phyloP scores from a whole-genome alignment of 2,797 vertebrate species.

The Momotus momota region DNA sequence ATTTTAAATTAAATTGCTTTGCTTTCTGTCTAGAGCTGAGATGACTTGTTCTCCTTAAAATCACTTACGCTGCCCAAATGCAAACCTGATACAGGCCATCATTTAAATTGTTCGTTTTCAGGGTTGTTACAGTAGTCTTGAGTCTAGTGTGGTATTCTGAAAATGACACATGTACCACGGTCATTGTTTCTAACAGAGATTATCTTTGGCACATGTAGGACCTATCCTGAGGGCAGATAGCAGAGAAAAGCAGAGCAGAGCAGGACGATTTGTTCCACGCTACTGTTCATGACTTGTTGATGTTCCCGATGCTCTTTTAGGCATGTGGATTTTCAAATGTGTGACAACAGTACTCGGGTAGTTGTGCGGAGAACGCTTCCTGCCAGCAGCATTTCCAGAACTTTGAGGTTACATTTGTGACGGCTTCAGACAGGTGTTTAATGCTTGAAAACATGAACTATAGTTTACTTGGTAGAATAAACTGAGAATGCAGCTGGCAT shows the following conservation, averaged over 20 bases:
- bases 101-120: background rate
- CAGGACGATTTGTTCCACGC: background rate
- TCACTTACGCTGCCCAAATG: background rate
- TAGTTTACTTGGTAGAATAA: background rate
- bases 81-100: background rate
- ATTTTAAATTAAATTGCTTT: background rate
- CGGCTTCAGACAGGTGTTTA: background rate
- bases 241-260: background rate
- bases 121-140: background rate
- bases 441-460: background rate
- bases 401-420: background rate
- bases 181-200: background rate
- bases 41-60: background rate
- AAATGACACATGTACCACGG: background rate
- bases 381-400: background rate
- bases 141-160: background rate
- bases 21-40: background rate
- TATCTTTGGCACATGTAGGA: background rate
- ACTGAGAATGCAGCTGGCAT: background rate
- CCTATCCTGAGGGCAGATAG: background rate
- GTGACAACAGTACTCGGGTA: background rate
- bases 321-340: background rate
- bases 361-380: background rate
- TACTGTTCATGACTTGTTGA: background rate
- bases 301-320: accelerated